Evolutionary conservation across 2,797 vertebrate genomes (phyloP).

Genomic region (Austrolebias charrua): DNA sequence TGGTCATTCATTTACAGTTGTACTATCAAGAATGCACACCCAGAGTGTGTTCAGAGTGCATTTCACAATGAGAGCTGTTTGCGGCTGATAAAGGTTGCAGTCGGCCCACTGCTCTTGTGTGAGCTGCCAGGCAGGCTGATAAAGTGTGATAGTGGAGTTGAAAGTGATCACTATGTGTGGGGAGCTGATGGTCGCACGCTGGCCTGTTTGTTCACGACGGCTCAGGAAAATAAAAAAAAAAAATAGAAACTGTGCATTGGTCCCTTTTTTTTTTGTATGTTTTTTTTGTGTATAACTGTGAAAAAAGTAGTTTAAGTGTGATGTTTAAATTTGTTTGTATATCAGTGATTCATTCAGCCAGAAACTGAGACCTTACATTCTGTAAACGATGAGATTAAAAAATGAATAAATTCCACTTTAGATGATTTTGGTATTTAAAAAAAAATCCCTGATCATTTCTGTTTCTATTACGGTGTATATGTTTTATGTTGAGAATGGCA

Average conservation of each 20-base stretch:
- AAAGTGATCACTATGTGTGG: conserved; percentile 45
- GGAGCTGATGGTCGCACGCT: conserved; percentile 48
- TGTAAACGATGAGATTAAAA: not conserved
- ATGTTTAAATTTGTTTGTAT: not conserved
- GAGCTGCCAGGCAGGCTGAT: conserved; percentile 45
- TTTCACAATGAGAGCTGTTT: conserved; percentile 19
- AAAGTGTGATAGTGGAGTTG: conserved; percentile 52
- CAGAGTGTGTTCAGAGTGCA: not conserved
- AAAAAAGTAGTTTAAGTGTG: conserved; percentile 12
- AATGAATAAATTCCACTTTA: no score
- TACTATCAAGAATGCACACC: not conserved
- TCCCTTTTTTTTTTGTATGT: conserved; percentile 30
- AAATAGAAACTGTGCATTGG: conserved; percentile 8
- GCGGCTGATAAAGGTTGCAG: conserved; percentile 37
- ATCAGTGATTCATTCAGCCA: not conserved
- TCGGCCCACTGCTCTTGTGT: conserved; percentile 25
- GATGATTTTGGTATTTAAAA: no score
- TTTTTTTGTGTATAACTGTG: conserved; percentile 21
- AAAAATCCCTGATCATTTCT: no score
- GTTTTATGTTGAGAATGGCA: no score
- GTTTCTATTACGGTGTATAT: no score
- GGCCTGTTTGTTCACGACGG: conserved; percentile 66
- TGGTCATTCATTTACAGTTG: not conserved
- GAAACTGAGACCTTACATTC: not conserved
- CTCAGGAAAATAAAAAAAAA: conserved; percentile 33